phyloP scores from a whole-genome alignment of 2,888 invertebrate genomes.

The Adelognathus sp. region DNA sequence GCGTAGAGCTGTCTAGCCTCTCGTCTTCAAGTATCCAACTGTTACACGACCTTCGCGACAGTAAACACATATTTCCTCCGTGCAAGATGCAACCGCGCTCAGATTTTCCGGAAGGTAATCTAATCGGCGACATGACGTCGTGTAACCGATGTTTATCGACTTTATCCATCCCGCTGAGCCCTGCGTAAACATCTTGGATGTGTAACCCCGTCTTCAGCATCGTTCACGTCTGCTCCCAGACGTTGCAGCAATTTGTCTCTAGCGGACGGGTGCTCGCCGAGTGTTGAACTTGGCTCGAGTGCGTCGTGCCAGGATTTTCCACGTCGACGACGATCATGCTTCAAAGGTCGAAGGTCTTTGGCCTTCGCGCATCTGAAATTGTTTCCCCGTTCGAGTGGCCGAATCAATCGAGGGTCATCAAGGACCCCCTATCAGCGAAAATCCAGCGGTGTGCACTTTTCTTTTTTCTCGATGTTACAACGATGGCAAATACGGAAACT shows the following conservation, averaged over 20 bases:
- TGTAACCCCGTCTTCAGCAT: not conserved
- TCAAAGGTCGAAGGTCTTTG: not conserved
- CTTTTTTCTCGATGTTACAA: not conserved
- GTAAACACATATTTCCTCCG: not conserved
- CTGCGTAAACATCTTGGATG: not conserved
- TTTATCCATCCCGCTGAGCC: not conserved
- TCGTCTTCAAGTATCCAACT: not conserved
- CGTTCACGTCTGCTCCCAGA: not conserved
- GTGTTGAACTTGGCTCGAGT: not conserved
- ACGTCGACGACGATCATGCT: not conserved
- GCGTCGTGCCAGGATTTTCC: not conserved
- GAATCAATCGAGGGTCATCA: slow-evolving; percentile 5
- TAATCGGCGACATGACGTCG: not conserved
- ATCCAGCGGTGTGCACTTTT: not conserved
- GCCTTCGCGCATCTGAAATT: not conserved
- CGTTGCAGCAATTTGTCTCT: not conserved
- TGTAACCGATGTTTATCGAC: not conserved
- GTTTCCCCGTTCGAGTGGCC: not conserved
- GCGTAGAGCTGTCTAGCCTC: not conserved
- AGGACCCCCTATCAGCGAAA: not conserved
- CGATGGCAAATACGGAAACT: not conserved
- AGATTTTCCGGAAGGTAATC: slow-evolving; percentile 8
- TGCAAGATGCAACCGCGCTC: slow-evolving; percentile 4
- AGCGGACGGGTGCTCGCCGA: not conserved
- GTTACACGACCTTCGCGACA: not conserved